Conservation (phyloP, 2,888 invertebrate genomes). For the Thecocarcelia acutangulata region DNA sequence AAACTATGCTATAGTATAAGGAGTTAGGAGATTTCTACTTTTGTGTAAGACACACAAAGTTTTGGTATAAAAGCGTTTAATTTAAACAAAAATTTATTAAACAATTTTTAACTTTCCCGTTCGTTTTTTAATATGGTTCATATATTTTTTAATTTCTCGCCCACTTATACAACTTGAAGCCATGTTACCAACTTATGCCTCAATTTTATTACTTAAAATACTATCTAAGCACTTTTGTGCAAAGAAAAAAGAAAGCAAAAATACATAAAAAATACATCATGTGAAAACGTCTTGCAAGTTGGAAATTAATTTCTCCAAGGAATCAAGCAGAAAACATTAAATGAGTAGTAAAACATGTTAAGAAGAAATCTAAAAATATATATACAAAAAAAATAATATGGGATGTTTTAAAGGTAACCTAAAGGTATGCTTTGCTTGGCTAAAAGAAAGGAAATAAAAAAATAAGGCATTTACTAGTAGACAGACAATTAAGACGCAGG, state of each 20-base stretch:
- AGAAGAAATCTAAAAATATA: conserved; percentile 23
- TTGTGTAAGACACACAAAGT: too few relatives aligned
- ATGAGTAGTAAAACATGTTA: conserved; percentile 14
- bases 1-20: not conserved
- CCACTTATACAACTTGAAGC: not conserved
- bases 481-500: conserved; percentile 42
- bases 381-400: conserved; percentile 1
- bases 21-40: too few relatives aligned
- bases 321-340: conserved; percentile 67
- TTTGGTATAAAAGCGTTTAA: too few relatives aligned
- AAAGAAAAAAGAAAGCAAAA: conserved; percentile 23
- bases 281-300: conserved; percentile 78
- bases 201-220: conserved; percentile 9
- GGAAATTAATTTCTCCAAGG: conserved; percentile 80
- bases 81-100: too few relatives aligned
- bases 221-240: conserved; percentile 20
- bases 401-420: conserved; percentile 54
- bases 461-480: conserved; percentile 36
- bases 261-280: conserved; percentile 66
- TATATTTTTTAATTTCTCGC: not conserved
- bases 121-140: too few relatives aligned
- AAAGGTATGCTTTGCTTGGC: conserved; percentile 35
- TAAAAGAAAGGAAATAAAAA: conserved; percentile 9
- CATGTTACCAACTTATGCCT: not conserved
- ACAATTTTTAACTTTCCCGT: too few relatives aligned